Percentiles rank a stretch among this genome's conserved stretches.
Evolutionary conservation across 2,113 vertebrate genomes (phyloP).

Genomic region (Notothenia rossii): DNA sequence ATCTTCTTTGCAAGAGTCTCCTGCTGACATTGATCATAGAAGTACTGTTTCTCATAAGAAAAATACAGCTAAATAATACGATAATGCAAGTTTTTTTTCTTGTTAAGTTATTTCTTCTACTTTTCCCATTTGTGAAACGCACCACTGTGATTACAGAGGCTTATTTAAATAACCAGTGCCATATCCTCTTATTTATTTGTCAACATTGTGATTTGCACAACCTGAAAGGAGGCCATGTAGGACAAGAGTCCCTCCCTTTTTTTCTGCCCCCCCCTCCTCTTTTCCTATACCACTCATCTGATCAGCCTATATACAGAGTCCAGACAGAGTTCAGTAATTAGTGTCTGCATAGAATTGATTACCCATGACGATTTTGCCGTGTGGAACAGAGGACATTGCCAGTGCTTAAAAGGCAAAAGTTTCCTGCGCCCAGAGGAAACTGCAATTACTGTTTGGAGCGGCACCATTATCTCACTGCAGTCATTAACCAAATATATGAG

Average conservation of each 20-base stretch:
- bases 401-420: slow-evolving; percentile 8
- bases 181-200: slow-evolving; percentile 26
- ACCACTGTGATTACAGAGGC: slow-evolving; percentile 1
- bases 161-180: neutral
- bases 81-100: neutral
- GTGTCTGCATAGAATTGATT: slow-evolving; percentile 74
- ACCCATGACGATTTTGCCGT: slow-evolving; percentile 50
- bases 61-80: neutral
- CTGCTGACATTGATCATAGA: slow-evolving; percentile 16
- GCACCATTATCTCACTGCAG: slow-evolving; percentile 37
- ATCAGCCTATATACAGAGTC: slow-evolving; percentile 36
- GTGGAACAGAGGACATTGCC: slow-evolving; percentile 40
- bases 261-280: neutral
- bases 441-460: slow-evolving; percentile 31
- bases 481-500: slow-evolving; percentile 14
- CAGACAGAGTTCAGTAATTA: slow-evolving; percentile 72
- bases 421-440: slow-evolving; percentile 58
- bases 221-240: neutral
- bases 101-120: neutral
- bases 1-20: slow-evolving; percentile 18
- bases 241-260: neutral
- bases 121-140: neutral
- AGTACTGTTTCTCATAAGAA: neutral
- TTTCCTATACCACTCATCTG: slow-evolving; percentile 25
- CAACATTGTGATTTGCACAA: slow-evolving; percentile 6